Evolutionary conservation across 2,888 invertebrate genomes (phyloP), one percentile per base, ranked within the genome.

Genomic region (Pherbina coryleti): DNA sequence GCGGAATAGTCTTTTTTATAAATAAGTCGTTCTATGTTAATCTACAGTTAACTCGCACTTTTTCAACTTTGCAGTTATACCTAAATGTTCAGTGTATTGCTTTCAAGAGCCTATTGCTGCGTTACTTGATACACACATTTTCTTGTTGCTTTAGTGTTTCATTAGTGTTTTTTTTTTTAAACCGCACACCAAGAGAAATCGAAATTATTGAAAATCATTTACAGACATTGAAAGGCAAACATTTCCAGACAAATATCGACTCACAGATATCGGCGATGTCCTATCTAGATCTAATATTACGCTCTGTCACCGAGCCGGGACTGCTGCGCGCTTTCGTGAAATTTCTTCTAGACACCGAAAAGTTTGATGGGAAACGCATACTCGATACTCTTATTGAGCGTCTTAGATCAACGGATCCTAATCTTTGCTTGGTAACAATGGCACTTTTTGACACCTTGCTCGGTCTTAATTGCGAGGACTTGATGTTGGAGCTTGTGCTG

Each of bases 251-350:
- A 89, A 95, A 96, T 79, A 92, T 94, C 83, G 94, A 95, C 82
- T 98, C 98, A 89, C 94, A 98, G 87, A 93, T 97, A 78, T 95
- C 98, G 70, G 96, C 98, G 11, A 97, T 96, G 86, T 96, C 96
- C 8, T 98, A 98, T 90, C 92, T 98, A 80, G 98, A 98, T 90
- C 91, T 99, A 82, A 94, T 97, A 84, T 90, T 99, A 80, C 93
- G 98, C 69, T 95, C 96, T 72, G 95, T 97, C 17, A 95, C 96
- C 0, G 94, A 96, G 83, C 94, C 96, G 0, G 95, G 96, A 0
- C 91, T 99, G 74, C 91, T 98, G 82, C 92, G 94, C 82, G 93
- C 95, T 0, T 93, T 98, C 84, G 92, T 98, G 34, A 94, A 93
- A 88, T 98, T 98, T 91, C 92, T 99, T 66, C 90, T 96, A 83